These are phyloP conservation scores for Gila orcuttii DNA, from an alignment of 2,113 vertebrate species.

Conservation along the genomic window DNA sequence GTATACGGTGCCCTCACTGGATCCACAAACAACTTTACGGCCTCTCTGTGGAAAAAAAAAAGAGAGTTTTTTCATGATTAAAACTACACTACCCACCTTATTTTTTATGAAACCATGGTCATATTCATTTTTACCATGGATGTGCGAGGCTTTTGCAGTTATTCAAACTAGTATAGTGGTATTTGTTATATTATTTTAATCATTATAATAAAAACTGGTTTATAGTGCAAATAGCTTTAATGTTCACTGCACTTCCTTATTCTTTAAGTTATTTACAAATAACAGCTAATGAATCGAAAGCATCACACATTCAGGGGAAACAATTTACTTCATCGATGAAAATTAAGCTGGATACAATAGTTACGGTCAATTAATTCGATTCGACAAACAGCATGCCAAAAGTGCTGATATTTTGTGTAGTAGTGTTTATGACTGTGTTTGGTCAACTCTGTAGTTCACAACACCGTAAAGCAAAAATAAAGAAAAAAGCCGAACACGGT, in stretches of 20 bases:
- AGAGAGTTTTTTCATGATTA: background rate
- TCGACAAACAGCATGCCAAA: too few relatives aligned
- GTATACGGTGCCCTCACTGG: slow-evolving; percentile 90
- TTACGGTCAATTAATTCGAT: too few relatives aligned
- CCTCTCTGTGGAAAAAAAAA: slow-evolving; percentile 76
- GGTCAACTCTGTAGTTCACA: background rate
- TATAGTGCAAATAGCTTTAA: background rate
- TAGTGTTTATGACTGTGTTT: background rate
- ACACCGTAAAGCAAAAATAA: background rate
- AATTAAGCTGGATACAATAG: too few relatives aligned
- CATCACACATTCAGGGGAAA: too few relatives aligned
- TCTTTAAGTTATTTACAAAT: background rate
- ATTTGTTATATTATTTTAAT: too few relatives aligned
- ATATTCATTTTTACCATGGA: background rate
- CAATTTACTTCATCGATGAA: too few relatives aligned
- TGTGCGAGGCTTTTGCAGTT: background rate
- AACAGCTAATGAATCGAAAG: too few relatives aligned
- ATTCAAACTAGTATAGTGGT: background rate
- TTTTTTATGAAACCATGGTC: background rate
- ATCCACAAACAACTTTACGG: slow-evolving; percentile 90
- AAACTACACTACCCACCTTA: background rate
- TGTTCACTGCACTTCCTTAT: background rate
- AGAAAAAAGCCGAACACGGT: background rate
- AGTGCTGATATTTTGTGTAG: too few relatives aligned
- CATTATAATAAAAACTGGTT: too few relatives aligned